Evolutionary conservation across 2,797 vertebrate species (phyloP), one percentile per base, ranked within the genome.

Genomic region (Clarias pachynema): DNA sequence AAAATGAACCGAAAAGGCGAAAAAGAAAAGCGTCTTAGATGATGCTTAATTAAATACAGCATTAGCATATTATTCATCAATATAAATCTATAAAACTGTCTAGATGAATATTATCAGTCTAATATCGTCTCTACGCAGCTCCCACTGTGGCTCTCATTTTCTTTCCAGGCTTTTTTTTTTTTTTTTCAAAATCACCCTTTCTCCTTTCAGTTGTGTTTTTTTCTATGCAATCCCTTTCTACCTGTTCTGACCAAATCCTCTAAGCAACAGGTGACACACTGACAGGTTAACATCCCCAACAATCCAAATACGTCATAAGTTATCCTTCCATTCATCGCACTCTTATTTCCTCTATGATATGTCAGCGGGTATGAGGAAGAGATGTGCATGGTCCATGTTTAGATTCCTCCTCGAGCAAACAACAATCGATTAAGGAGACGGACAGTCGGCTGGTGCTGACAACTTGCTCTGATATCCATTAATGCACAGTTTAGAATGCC

Each of bases 401-500:
- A 77, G 62, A 83, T 85, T 89, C 83, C 81, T 88, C 68, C 72
- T 81, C 84, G 83, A 81, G 86, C 86, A 81, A 75, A 82, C 85
- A 84, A 79, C 88, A 84, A 86, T 91, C 73, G 85, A 90, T 90
- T 63, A 79, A 18, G 57, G 83, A 84, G 77, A 34, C 79, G 75
- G 68, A 49, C 49, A 14, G 49, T 14, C 68, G 31, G 73, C 49
- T 85, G 84, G 75, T 79, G 75, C 60, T 69, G 83, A 59, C 77
- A 57, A 66, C 84, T 85, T 69, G 49, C 77, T 82, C 81, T 86
- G 81, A 90, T 81, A 83, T 73, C 56, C 57, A 60, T 79, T 79
- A 62, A 68, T 20, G n/a, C 73, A 79, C 34, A 59, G 44, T 83
- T 88, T 79, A 86, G 74, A 89, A 86, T 85, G 82, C 57, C 86